Evolutionary conservation across 2,797 vertebrate genomes (phyloP).

Genomic region (Malacoctenus gilli): DNA sequence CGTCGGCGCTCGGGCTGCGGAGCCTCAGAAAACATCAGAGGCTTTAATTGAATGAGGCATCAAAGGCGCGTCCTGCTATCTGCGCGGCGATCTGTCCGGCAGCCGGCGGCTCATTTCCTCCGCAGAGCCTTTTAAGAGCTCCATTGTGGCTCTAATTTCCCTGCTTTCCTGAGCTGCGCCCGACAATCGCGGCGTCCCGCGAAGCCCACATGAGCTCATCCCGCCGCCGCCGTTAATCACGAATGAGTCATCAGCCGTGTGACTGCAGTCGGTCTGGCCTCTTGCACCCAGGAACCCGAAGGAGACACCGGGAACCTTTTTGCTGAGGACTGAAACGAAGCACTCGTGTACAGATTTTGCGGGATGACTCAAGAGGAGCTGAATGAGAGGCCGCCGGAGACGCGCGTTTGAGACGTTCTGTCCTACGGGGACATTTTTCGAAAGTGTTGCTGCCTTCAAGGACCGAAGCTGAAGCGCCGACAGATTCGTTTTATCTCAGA

Average conservation of each 20-base stretch:
- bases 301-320: neutral
- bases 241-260: slow-evolving; percentile 40
- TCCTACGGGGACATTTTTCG: too few species aligned
- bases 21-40: slow-evolving; percentile 41
- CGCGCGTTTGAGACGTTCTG: too few species aligned
- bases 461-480: too few species aligned
- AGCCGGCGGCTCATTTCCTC: slow-evolving; percentile 74
- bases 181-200: slow-evolving; percentile 4
- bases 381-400: too few species aligned
- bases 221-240: slow-evolving; percentile 38
- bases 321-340: neutral
- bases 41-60: slow-evolving; percentile 65
- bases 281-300: slow-evolving; percentile 10
- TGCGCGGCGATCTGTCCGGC: slow-evolving; percentile 51
- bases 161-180: slow-evolving; percentile 66
- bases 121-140: slow-evolving; percentile 74
- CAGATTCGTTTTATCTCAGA: too few species aligned
- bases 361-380: neutral
- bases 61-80: slow-evolving; percentile 55
- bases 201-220: slow-evolving; percentile 57
- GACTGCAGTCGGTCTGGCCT: slow-evolving; percentile 23
- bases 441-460: too few species aligned
- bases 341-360: neutral
- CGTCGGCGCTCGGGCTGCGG: slow-evolving; percentile 4
- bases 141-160: slow-evolving; percentile 71